phyloP scores from a whole-genome alignment of 2,113 vertebrate genomes.

The Turdus rufiventris region DNA sequence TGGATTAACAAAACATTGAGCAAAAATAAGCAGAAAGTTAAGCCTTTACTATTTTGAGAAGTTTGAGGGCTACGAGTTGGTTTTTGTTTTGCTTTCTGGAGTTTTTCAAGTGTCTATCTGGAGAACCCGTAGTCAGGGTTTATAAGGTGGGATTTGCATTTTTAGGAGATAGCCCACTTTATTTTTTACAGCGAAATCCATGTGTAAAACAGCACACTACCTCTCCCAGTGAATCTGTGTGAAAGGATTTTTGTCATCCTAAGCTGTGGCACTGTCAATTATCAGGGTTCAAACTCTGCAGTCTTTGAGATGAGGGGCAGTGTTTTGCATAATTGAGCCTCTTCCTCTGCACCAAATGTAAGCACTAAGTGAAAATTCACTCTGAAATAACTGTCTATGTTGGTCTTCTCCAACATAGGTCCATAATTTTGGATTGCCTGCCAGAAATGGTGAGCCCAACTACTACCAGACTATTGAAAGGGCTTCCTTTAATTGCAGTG shows the following conservation, averaged over 20 bases:
- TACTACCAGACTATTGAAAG: background rate
- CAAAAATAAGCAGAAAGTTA: background rate
- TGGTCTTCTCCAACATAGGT: background rate
- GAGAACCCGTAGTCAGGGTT: background rate
- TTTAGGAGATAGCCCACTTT: background rate
- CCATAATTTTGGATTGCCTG: accelerated
- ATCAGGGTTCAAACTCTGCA: background rate
- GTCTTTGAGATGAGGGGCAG: background rate
- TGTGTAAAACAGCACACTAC: background rate
- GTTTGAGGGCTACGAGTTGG: background rate
- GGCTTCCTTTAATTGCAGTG: background rate
- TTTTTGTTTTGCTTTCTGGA: background rate
- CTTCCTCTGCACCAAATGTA: background rate
- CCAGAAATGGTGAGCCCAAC: background rate
- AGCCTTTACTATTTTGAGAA: background rate
- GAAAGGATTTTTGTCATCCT: background rate
- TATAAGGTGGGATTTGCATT: background rate
- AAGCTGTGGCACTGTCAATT: background rate
- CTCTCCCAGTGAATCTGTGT: background rate
- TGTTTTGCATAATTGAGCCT: background rate
- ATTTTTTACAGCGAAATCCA: background rate
- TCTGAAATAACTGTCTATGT: background rate
- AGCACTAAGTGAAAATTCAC: background rate
- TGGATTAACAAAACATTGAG: background rate
- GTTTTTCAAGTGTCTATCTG: background rate